Percentiles rank a stretch among this genome's conserved stretches.
Conservation (phyloP, 2,797 vertebrate species). For the Tamandua tetradactyla region DNA sequence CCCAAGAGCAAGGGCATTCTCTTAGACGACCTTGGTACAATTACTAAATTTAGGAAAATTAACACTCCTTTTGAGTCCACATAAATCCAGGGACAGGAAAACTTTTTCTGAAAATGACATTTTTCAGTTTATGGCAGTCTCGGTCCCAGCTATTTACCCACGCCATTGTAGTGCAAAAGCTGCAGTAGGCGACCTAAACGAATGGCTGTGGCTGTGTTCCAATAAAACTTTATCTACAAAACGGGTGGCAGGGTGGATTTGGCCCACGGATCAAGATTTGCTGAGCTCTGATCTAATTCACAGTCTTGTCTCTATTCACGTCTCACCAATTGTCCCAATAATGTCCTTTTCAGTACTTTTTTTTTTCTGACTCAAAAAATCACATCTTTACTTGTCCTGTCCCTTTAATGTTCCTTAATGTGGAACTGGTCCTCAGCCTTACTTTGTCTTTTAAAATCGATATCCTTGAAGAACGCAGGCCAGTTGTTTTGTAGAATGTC, state of each 20-base stretch:
- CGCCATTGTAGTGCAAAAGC: not conserved
- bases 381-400: not conserved
- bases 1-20: not conserved
- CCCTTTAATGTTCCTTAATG: not conserved
- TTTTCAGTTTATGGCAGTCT: not conserved
- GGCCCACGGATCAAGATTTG: not conserved
- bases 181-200: not conserved
- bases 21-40: not conserved
- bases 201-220: not conserved
- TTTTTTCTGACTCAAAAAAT: not conserved
- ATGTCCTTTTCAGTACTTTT: not conserved
- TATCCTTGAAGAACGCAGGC: not conserved
- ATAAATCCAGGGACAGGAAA: not conserved
- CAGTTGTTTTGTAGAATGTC: not conserved
- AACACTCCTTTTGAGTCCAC: not conserved
- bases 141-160: not conserved
- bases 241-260: not conserved
- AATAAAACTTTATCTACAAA: conserved; percentile 20
- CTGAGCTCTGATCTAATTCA: not conserved
- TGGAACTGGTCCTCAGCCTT: not conserved
- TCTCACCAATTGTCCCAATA: not conserved
- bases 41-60: not conserved
- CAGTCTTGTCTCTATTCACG: not conserved
- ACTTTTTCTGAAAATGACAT: not conserved
- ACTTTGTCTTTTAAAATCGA: not conserved